A percentile compares a stretch with the other conserved stretches of the same genome.
Evolutionary conservation across 2,113 vertebrate species (phyloP).

Genomic region (Reinhardtius hippoglossoides): DNA sequence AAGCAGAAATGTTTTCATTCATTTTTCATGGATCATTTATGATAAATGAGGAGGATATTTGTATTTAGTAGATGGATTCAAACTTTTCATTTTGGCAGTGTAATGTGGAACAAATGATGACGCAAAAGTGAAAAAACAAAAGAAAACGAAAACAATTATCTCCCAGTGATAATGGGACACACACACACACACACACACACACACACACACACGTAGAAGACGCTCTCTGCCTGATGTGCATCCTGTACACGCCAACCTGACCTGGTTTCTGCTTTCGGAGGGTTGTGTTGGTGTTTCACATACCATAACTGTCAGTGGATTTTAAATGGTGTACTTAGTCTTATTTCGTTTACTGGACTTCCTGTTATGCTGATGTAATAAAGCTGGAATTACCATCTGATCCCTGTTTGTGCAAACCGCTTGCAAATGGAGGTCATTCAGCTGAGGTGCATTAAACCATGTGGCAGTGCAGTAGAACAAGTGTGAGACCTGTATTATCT

Average conservation of each 20-base stretch:
- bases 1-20: slow-evolving; percentile 48
- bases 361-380: slow-evolving; percentile 69
- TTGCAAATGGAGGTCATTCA: slow-evolving; percentile 56
- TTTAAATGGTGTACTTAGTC: slow-evolving; percentile 69
- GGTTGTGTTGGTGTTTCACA: slow-evolving; percentile 24
- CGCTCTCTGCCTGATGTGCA: not conserved
- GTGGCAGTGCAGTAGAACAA: slow-evolving; percentile 24
- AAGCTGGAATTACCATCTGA: slow-evolving; percentile 67
- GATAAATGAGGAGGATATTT: slow-evolving; percentile 52
- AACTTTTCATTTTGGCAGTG: slow-evolving; percentile 39
- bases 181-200: too few species aligned
- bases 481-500: slow-evolving; percentile 15
- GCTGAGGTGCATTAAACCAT: slow-evolving; percentile 35
- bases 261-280: slow-evolving; percentile 39
- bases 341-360: slow-evolving; percentile 68
- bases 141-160: too few species aligned
- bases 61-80: slow-evolving; percentile 31
- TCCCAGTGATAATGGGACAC: too few species aligned
- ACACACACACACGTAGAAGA: too few species aligned
- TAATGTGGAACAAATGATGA: slow-evolving; percentile 24
- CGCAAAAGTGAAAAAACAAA: too few species aligned
- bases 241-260: slow-evolving; percentile 8
- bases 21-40: slow-evolving; percentile 64
- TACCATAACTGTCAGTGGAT: slow-evolving; percentile 59
- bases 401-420: slow-evolving; percentile 51